Evolutionary conservation across 2,113 vertebrate genomes (phyloP).

Genomic region (Callipepla squamata): DNA sequence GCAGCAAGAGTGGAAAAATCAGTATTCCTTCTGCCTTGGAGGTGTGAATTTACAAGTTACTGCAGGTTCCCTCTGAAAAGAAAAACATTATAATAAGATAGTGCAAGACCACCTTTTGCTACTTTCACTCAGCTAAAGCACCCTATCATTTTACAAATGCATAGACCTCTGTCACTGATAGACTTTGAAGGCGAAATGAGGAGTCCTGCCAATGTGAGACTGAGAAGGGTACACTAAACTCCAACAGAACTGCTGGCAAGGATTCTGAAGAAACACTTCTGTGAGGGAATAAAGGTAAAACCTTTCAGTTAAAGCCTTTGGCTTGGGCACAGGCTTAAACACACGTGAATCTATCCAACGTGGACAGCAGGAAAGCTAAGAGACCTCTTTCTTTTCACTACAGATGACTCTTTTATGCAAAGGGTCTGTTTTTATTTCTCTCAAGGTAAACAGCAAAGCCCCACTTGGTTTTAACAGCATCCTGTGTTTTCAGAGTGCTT

Average conservation of each 20-base stretch:
- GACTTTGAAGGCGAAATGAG: not conserved
- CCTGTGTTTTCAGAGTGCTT: not conserved
- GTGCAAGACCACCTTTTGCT: not conserved
- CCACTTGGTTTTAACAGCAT: not conserved
- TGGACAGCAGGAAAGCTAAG: not conserved
- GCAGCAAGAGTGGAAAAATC: not conserved
- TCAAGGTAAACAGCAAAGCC: not conserved
- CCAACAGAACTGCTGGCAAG: not conserved
- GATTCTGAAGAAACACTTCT: not conserved
- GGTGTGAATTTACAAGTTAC: not conserved
- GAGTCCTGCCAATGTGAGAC: not conserved
- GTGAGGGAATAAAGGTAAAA: not conserved
- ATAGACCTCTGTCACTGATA: not conserved
- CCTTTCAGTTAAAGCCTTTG: not conserved
- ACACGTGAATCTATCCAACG: not conserved
- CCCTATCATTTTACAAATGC: not conserved
- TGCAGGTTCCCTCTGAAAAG: not conserved
- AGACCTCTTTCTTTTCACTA: not conserved
- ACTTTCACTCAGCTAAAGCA: not conserved
- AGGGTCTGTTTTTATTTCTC: not conserved
- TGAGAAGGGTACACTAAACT: not conserved
- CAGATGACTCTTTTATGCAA: accelerated
- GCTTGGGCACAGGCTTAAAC: not conserved
- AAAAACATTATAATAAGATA: not conserved
- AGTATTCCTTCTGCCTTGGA: not conserved